A percentile compares a stretch with the other conserved stretches of the same genome.
Conservation (phyloP, 2,113 vertebrate genomes). For the Atractosteus spatula region DNA sequence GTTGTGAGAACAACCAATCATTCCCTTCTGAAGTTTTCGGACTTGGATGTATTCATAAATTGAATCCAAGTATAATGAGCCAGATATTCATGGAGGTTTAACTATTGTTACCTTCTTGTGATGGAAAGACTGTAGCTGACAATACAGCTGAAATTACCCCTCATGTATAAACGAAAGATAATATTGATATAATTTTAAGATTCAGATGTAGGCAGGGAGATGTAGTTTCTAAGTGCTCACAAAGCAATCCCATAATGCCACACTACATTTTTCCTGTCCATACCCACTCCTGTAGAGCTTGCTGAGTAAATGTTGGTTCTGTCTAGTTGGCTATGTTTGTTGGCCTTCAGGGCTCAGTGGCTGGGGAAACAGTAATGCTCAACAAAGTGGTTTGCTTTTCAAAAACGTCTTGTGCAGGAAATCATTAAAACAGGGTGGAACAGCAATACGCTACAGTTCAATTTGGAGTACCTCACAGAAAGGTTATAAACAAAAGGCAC, state of each 20-base stretch:
- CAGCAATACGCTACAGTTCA: slow-evolving; percentile 4
- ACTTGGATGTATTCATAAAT: no score
- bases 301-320: slow-evolving; percentile 49
- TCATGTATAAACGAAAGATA: no score
- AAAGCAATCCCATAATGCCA: slow-evolving; percentile 5
- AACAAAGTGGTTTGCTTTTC: slow-evolving; percentile 41
- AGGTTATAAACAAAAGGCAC: slow-evolving; percentile 1
- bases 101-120: no score
- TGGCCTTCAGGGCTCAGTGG: slow-evolving; percentile 32
- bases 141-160: no score
- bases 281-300: slow-evolving; percentile 30
- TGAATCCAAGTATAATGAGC: no score
- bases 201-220: no score
- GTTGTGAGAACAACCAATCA: no score
- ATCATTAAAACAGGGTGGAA: slow-evolving; percentile 33
- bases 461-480: background rate
- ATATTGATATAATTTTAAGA: no score
- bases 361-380: slow-evolving; percentile 38
- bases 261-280: slow-evolving; percentile 27
- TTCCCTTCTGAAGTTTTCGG: no score
- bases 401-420: slow-evolving; percentile 38
- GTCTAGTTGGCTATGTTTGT: slow-evolving; percentile 52
- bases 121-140: no score
- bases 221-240: no score
- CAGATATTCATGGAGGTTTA: no score